Evolutionary conservation across 2,113 vertebrate genomes (phyloP).

Genomic region (Brachyistius frenatus): DNA sequence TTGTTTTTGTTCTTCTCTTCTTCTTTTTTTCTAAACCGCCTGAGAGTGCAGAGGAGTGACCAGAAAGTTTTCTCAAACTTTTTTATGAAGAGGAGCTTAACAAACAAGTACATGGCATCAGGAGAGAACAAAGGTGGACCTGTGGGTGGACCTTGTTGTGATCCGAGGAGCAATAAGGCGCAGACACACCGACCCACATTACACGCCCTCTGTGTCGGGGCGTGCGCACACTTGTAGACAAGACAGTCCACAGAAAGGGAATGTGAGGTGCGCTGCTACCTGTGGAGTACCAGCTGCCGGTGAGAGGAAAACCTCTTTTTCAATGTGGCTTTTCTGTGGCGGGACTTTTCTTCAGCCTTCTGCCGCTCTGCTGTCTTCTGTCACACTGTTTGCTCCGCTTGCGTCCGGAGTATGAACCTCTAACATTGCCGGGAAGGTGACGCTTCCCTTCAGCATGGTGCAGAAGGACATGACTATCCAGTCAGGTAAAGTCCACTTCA

Average conservation of each 20-base stretch:
- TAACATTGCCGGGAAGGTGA: slow-evolving; percentile 51
- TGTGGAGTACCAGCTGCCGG: slow-evolving; percentile 55
- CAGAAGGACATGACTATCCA: slow-evolving; percentile 79
- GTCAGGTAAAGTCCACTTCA: slow-evolving; percentile 74
- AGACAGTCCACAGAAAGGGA: slow-evolving; percentile 46
- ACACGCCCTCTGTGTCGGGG: slow-evolving; percentile 68
- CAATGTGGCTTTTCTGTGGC: slow-evolving; percentile 30
- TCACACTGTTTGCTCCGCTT: neutral
- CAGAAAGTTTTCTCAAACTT: slow-evolving; percentile 8
- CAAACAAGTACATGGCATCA: neutral
- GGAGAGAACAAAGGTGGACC: slow-evolving; percentile 32
- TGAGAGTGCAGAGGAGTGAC: slow-evolving; percentile 5
- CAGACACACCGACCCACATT: slow-evolving; percentile 45
- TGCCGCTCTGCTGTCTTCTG: slow-evolving; percentile 6
- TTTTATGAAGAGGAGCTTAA: neutral
- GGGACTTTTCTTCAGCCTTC: slow-evolving; percentile 30
- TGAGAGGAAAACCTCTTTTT: slow-evolving; percentile 40
- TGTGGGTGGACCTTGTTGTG: slow-evolving; percentile 67
- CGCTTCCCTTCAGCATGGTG: slow-evolving; percentile 58
- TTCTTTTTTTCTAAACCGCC: slow-evolving; percentile 17
- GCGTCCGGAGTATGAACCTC: slow-evolving; percentile 60
- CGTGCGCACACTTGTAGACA: slow-evolving; percentile 76
- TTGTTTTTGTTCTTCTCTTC: slow-evolving; percentile 33
- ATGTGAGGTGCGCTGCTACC: slow-evolving; percentile 61
- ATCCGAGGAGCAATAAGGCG: slow-evolving; percentile 57